Evolutionary conservation across 2,797 vertebrate species (phyloP).

Genomic region (Gymnothorax javanicus): DNA sequence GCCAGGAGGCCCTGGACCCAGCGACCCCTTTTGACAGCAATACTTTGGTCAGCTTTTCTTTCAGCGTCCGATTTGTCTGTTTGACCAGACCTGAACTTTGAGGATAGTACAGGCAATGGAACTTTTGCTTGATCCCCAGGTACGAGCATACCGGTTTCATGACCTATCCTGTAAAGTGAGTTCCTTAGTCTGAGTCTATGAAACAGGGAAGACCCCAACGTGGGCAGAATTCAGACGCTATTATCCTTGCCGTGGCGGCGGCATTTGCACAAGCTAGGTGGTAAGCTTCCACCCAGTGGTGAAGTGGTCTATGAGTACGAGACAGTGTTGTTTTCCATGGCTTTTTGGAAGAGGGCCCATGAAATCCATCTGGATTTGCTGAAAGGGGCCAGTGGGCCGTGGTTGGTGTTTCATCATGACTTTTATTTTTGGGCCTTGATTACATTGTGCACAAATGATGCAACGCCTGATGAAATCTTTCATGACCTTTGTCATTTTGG

Average conservation of each 20-base stretch:
- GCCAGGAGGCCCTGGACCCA: not conserved
- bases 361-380: constrained; percentile 4
- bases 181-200: too few relatives aligned
- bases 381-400: not conserved
- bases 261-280: too few relatives aligned
- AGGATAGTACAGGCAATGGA: not conserved
- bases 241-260: too few relatives aligned
- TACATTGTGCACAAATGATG: not conserved
- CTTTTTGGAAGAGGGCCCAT: not conserved
- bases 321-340: not conserved
- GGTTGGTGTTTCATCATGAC: constrained; percentile 1
- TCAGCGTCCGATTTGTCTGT: not conserved
- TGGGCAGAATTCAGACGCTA: too few relatives aligned
- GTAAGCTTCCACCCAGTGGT: too few relatives aligned
- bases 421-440: not conserved
- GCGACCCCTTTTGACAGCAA: not conserved
- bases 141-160: too few relatives aligned
- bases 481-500: not conserved
- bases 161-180: too few relatives aligned
- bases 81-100: not conserved
- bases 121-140: too few relatives aligned
- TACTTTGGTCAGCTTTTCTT: not conserved
- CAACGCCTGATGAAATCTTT: not conserved
- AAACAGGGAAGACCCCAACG: too few relatives aligned
- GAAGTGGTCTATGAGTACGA: too few relatives aligned